Evolutionary conservation across 2,888 invertebrate species (phyloP).

Genomic region (Temnothorax unifasciatus): DNA sequence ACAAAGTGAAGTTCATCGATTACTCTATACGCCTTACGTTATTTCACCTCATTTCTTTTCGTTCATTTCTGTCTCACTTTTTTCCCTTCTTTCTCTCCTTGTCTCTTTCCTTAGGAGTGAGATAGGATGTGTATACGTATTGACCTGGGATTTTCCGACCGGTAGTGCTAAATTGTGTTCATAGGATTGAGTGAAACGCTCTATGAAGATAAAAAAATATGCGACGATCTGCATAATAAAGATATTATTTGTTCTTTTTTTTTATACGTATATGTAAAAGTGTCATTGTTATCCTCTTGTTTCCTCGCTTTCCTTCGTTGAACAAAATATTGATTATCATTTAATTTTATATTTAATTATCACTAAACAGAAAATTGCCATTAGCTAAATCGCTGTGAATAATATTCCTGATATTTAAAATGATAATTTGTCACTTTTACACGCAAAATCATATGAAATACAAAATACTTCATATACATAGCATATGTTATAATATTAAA

Average conservation of each 20-base stretch:
- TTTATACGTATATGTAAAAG: conserved; percentile 54
- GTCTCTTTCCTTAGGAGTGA: conserved; percentile 33
- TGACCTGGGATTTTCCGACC: conserved; percentile 77
- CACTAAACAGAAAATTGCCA: not conserved
- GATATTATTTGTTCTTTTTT: conserved; percentile 49
- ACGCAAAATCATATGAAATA: conserved; percentile 7
- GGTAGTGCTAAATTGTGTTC: conserved; percentile 64
- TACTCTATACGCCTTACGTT: conserved; percentile 35
- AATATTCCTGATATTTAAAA: not conserved
- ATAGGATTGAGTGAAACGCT: conserved; percentile 61
- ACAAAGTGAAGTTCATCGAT: conserved; percentile 63
- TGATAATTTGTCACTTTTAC: conserved; percentile 10
- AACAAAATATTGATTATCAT: not conserved
- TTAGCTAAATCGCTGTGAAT: not conserved
- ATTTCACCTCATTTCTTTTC: conserved; percentile 34
- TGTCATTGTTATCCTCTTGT: conserved; percentile 43
- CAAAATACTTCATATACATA: not conserved
- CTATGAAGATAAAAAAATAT: conserved; percentile 73
- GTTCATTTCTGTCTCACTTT: conserved; percentile 42
- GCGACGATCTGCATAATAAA: conserved; percentile 73
- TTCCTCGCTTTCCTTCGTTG: conserved; percentile 12
- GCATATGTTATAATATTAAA: not conserved
- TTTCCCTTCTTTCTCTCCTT: not conserved
- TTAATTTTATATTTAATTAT: not conserved
- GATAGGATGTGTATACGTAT: conserved; percentile 80